Evolutionary conservation across 2,888 invertebrate genomes (phyloP), one percentile per base, ranked within the genome.

Genomic region (Torymus auratus): DNA sequence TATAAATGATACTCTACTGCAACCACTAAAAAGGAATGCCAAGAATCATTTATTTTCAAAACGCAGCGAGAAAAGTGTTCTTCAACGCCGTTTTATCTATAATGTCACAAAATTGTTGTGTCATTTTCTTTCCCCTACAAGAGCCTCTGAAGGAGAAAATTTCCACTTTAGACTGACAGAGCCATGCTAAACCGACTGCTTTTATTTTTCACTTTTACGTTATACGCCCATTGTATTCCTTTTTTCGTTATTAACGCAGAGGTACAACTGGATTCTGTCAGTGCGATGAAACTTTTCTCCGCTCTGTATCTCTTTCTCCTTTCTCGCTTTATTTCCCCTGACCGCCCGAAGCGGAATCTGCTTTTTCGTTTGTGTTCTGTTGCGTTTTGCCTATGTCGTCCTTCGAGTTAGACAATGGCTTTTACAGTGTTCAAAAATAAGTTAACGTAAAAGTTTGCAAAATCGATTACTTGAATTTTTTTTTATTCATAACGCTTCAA

Each of bases 341-440:
- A 64, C 15, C 50, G 56, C 53, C 53, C 15, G 23, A 56, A 64
- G 50, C 64, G 50, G 28, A 77, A 55, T 62, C 13, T 62, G 77
- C 70, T 64, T 72, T 78, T 71, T 73, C 70, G 56, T 82, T 81
- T 82, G 41, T 74, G 61, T 80, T 41, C 78, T 67, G 60, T 68
- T 71, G 15, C 52, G 67, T 62, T 75, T 62, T 28, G 14, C 75
- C 74, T 68, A 55, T 2, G 7, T 82, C 82, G 81, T 79, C 81
- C 78, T 82, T 77, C 79, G 80, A 73, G 80, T 41, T 41, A 41
- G 41, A 41, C 41, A 41, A 41, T 41, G 41, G 41, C 41, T 41
- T 41, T 41, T 41, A 41, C 41, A 41, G 41, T 41, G 41, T 10
- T 41, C 41, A 41, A 41, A 41, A 41, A 41, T 7, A 41, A 41